Percentiles rank a stretch among this genome's conserved stretches.
phyloP scores from a whole-genome alignment of 2,113 vertebrate genomes.

The Prunella himalayana region DNA sequence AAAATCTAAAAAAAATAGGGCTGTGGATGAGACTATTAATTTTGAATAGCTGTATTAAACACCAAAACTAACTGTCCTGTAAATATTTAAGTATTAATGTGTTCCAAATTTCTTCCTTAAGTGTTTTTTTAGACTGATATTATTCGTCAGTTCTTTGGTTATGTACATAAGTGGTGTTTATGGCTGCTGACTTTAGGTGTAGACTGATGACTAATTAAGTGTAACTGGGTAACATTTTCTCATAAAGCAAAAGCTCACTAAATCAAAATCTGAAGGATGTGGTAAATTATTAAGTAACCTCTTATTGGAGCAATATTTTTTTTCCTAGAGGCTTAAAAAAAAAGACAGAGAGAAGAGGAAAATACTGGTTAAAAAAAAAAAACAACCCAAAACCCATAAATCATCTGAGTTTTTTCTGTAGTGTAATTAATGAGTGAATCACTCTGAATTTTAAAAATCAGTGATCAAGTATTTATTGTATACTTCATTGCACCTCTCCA shows the following conservation, averaged over 20 bases:
- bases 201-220: neutral
- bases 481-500: neutral
- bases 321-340: neutral
- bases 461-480: neutral
- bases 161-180: neutral
- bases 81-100: neutral
- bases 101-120: neutral
- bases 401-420: neutral
- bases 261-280: neutral
- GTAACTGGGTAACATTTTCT: neutral
- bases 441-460: neutral
- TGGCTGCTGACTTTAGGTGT: neutral
- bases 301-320: neutral
- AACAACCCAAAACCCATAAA: neutral
- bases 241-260: neutral
- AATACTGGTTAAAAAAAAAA: neutral
- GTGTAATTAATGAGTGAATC: neutral
- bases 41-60: neutral
- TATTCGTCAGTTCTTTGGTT: neutral
- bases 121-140: neutral
- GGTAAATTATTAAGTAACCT: neutral
- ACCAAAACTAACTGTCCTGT: neutral
- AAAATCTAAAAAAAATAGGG: neutral
- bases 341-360: neutral
- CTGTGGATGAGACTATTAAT: neutral